Percentiles rank a stretch among this genome's conserved stretches.
Evolutionary conservation across 2,888 invertebrate genomes (phyloP).

Genomic region (Norana najaformis): DNA sequence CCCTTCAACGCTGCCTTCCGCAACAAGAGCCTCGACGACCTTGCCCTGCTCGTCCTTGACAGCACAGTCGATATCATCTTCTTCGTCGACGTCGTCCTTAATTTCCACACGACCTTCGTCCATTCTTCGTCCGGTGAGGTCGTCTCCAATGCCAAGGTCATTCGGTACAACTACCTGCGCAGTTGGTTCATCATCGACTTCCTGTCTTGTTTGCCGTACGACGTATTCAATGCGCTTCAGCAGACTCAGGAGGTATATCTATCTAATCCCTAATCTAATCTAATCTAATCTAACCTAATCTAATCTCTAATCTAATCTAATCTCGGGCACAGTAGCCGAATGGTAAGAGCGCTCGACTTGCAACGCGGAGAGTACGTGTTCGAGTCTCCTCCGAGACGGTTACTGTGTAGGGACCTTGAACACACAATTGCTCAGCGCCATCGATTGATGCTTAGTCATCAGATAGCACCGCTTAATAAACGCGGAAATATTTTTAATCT

Average conservation of each 20-base stretch:
- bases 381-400: too few species aligned
- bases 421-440: too few species aligned
- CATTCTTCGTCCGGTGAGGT: slow-evolving; percentile 90
- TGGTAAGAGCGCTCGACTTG: too few species aligned
- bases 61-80: slow-evolving; percentile 99
- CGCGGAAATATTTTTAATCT: too few species aligned
- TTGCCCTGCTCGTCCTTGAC: slow-evolving; percentile 63
- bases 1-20: slow-evolving; percentile 13
- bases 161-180: slow-evolving; percentile 86
- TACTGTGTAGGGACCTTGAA: too few species aligned
- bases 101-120: slow-evolving; percentile 85
- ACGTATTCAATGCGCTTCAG: slow-evolving; percentile 96
- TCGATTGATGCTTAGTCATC: too few species aligned
- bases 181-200: slow-evolving; percentile 99
- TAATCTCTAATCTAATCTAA: too few species aligned
- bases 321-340: too few species aligned
- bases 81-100: slow-evolving; percentile 99
- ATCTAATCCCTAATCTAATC: not conserved
- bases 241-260: slow-evolving; percentile 42
- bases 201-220: slow-evolving; percentile 97
- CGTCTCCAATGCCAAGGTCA: slow-evolving; percentile 88
- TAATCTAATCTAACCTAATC: too few species aligned
- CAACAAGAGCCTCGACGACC: slow-evolving; percentile 58
- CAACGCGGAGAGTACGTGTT: too few species aligned
- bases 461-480: too few species aligned